Base-by-base conservation (phyloP, 2,888 invertebrate genomes). In the Agonopterix alstromeriana region DNA sequence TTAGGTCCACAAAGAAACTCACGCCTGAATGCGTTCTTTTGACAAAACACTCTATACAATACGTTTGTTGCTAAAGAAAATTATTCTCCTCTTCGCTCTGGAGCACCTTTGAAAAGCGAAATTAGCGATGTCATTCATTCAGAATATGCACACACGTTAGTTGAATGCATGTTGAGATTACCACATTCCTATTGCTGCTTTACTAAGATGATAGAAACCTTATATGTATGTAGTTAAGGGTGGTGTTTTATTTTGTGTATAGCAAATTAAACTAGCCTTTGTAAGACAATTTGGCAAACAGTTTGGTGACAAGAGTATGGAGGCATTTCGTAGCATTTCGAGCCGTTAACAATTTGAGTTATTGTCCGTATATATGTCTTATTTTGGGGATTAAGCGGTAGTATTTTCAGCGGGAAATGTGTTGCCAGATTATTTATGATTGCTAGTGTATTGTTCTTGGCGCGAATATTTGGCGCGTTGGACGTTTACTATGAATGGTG, bases 281-380 rank as follows among this genome's bases (percentile, higher is more conserved):
- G 60, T 62, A 58, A 63, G 67, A 71, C 71, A 72, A 72, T 76
- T 77, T 77, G 72, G 72, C 72, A 68, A 61, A 63, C 70, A 58
- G 56, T 48, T 47, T 56, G 58, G 64, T 62, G 66, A 66, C 66
- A 65, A 63, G 69, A 63, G 63, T 60, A 56, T 65, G 56, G 60
- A 65, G 68, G 61, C 62, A 62, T 65, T 63, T 49, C 52, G 49
- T 47, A 45, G 53, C 51, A 36, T 40, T 44, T 64, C 62, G 61
- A 63, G 59, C 63, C 63, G 64, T 65, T 70, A 60, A 61, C 61
- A 49, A 59, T 50, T 53, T 64, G 62, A 69, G 64, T 63, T 61
- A 71, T 63, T 45, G 56, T 54, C 47, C 56, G 60, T 55, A 58
- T 64, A 57, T 63, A 61, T 70, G 70, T 72, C 70, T 72, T 72